A percentile compares a stretch with the other conserved stretches of the same genome.
Conservation (phyloP, 1,140 invertebrate genomes). For the Bombus affinis region DNA sequence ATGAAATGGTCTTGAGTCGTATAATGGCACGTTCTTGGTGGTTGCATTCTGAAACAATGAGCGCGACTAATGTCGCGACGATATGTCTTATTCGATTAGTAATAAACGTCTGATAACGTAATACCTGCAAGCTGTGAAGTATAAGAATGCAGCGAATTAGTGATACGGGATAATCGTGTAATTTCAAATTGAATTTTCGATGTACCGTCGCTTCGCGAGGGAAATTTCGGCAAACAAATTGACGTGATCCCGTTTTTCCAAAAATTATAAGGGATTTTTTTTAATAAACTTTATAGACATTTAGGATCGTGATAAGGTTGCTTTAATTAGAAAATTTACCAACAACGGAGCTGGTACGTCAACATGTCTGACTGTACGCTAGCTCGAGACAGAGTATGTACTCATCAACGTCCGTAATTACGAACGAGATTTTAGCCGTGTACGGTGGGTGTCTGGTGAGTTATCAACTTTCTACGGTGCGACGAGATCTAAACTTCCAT, state of each 20-base stretch:
- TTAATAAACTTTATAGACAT: not conserved
- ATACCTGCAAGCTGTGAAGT: not conserved
- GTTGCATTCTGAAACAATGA: not conserved
- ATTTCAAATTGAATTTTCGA: not conserved
- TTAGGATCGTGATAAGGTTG: not conserved
- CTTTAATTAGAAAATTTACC: not conserved
- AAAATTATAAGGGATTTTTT: not conserved
- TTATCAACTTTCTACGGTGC: constrained; percentile 64
- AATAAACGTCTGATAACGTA: not conserved
- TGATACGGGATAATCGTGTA: not conserved
- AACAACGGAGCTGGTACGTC: not conserved
- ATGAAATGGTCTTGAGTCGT: constrained; percentile 52
- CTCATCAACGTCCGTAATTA: not conserved
- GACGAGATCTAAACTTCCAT: constrained; percentile 65
- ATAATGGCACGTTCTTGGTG: constrained; percentile 7
- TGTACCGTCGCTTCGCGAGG: no score
- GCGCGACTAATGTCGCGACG: not conserved
- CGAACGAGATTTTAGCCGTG: constrained; percentile 35
- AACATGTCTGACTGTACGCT: not conserved
- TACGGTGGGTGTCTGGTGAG: constrained; percentile 53
- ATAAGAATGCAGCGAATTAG: not conserved
- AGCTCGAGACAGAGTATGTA: constrained; percentile 17
- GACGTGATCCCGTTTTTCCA: not conserved
- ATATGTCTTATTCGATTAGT: constrained; percentile 20
- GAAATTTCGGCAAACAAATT: not conserved